A percentile compares a stretch with the other conserved stretches of the same genome.
Conservation (phyloP, 2,113 vertebrate genomes). For the Cottus gobio region DNA sequence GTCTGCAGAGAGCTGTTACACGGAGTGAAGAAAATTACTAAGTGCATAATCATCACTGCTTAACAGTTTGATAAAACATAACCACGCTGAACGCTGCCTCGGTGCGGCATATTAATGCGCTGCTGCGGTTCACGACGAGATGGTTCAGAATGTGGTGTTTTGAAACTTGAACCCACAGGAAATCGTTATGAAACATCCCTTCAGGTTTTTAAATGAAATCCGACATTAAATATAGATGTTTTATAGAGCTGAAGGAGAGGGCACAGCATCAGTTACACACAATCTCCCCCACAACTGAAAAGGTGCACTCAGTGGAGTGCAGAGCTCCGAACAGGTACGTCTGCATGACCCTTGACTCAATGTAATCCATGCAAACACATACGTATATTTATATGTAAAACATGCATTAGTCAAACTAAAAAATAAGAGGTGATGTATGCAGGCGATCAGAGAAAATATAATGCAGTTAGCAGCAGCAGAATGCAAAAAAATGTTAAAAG, state of each 20-base stretch:
- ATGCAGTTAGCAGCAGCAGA: neutral
- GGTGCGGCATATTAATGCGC: slow-evolving; percentile 33
- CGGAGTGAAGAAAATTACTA: slow-evolving; percentile 50
- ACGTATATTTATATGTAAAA: too few species aligned
- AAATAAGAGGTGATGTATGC: too few species aligned
- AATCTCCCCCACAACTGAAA: neutral
- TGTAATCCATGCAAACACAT: too few species aligned
- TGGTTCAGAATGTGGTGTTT: neutral
- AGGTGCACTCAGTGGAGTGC: neutral
- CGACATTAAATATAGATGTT: neutral
- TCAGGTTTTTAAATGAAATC: slow-evolving; percentile 3
- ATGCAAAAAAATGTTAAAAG: neutral
- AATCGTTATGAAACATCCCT: slow-evolving; percentile 7
- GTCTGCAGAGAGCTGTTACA: slow-evolving; percentile 51
- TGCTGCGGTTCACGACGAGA: neutral
- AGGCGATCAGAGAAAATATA: neutral
- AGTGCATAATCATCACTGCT: slow-evolving; percentile 52
- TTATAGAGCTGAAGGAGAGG: neutral
- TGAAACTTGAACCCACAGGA: neutral
- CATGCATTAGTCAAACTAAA: too few species aligned
- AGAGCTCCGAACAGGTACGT: neutral
- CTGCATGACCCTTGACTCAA: too few species aligned
- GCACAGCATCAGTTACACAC: neutral
- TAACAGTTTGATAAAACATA: slow-evolving; percentile 51
- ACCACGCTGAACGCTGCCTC: slow-evolving; percentile 17